Evolutionary conservation across 2,113 vertebrate genomes (phyloP), one percentile per base, ranked within the genome.

Genomic region (Sorex araneus): DNA sequence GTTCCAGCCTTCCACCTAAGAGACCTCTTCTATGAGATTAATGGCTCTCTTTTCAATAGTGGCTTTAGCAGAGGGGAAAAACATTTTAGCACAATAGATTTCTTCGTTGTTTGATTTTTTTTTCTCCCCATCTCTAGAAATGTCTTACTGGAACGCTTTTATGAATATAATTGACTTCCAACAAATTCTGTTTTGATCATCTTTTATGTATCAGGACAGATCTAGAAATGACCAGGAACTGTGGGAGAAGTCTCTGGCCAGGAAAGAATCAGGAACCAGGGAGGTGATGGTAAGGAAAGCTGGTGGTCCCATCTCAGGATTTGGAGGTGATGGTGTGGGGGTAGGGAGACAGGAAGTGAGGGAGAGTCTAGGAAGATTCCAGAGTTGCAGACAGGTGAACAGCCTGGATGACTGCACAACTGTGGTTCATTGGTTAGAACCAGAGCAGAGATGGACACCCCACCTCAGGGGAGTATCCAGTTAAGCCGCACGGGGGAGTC

Each of bases 181-280:
- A 79, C 25, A 57, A 34, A 79, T 36, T 88, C 67, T 93, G 40
- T 67, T 84, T 80, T 80, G 60, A 21, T 69, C 23, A 66, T 47
- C 63, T 63, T 90, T 60, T 32, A 60, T 57, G 19, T 45, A 86
- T 64, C 54, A 32, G 81, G 64, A 32, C 28, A 88, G 30, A 75
- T 45, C 47, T 86, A 27, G 57, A 87, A 88, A 88, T 82, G 64
- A 64, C 1, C 4, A 30, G 45, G 80, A 34, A 21, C 69, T 18
- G 8, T 32, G 32, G n/a, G 43, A 86, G 67, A 79, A 10, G 3
- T n/a, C 2, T 8, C 40, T 81, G 32, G 60, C 32, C 76, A 34
- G 84, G 28, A 4, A 21, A 74, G 15, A 27, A 43, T 2, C n/a
- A 28, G 82, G 63, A 47, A 25, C 28, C 15, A 57, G 50, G 27